A percentile compares a stretch with the other conserved stretches of the same genome.
Conservation (phyloP, 2,888 invertebrate genomes). For the Cerastoderma edule region DNA sequence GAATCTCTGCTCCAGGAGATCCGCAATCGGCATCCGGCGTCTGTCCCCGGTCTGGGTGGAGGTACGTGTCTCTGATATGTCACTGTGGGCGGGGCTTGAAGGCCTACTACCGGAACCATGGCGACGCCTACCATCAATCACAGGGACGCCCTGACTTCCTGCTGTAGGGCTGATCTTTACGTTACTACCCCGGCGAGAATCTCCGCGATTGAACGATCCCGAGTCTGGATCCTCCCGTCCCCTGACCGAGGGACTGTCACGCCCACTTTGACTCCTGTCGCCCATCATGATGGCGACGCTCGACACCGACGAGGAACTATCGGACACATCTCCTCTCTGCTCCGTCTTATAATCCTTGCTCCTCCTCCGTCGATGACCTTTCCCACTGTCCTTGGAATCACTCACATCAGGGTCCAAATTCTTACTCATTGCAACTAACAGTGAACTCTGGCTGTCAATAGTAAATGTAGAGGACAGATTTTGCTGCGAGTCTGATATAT, state of each 20-base stretch:
- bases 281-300: conserved; percentile 52
- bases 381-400: conserved; percentile 54
- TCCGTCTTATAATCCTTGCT: conserved; percentile 64
- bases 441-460: conserved; percentile 71
- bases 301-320: conserved; percentile 61
- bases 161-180: conserved; percentile 60
- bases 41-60: conserved; percentile 55
- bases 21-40: conserved; percentile 69
- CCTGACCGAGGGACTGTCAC: conserved; percentile 50
- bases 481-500: conserved; percentile 40
- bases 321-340: conserved; percentile 51
- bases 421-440: conserved; percentile 66
- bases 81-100: conserved; percentile 72
- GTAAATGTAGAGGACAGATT: conserved; percentile 75
- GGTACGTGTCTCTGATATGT: conserved; percentile 58
- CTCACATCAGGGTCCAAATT: conserved; percentile 48
- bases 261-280: conserved; percentile 47
- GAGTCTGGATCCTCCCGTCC: conserved; percentile 62
- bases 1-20: conserved; percentile 71
- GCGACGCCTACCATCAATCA: conserved; percentile 74
- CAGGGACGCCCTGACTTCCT: conserved; percentile 68
- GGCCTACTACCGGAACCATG: conserved; percentile 77
- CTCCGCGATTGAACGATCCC: conserved; percentile 47
- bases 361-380: conserved; percentile 65
- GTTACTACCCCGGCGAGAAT: conserved; percentile 46